These are phyloP conservation scores for Aratinga solstitialis DNA, from an alignment of 2,797 vertebrate genomes.

Conservation along the genomic window DNA sequence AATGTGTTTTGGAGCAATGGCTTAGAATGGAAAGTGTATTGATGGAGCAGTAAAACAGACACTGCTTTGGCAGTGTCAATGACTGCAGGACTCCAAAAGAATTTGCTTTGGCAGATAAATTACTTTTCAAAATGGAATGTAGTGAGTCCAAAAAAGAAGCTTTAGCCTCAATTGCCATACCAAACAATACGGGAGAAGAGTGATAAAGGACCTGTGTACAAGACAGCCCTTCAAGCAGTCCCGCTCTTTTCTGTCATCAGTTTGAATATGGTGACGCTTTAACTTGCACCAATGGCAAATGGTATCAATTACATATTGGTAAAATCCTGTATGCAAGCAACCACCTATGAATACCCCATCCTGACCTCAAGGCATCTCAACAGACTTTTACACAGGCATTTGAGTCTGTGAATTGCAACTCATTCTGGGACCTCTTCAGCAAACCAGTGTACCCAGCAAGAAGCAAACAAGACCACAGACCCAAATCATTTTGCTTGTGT, in stretches of 20 bases:
- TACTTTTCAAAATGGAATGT: neutral
- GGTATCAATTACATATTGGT: neutral
- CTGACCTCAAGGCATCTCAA: neutral
- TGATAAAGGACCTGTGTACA: neutral
- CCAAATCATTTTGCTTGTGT: neutral
- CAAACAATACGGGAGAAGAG: neutral
- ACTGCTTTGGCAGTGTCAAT: neutral
- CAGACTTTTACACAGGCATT: rapidly evolving
- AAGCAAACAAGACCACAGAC: neutral
- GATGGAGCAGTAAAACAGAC: neutral
- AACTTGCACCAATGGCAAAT: neutral
- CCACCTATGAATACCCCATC: neutral
- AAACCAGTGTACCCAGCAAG: neutral
- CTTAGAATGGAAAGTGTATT: neutral
- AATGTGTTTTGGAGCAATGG: neutral
- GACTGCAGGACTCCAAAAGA: neutral
- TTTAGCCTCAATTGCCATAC: neutral
- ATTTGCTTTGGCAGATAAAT: neutral
- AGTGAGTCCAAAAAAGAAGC: neutral
- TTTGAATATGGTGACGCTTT: neutral
- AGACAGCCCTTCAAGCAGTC: neutral
- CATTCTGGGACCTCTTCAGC: neutral
- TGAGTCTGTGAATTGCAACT: neutral
- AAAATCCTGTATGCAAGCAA: neutral
- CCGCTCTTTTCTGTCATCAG: neutral